Conservation (phyloP, 2,888 invertebrate species). For the Leptura quadrifasciata region DNA sequence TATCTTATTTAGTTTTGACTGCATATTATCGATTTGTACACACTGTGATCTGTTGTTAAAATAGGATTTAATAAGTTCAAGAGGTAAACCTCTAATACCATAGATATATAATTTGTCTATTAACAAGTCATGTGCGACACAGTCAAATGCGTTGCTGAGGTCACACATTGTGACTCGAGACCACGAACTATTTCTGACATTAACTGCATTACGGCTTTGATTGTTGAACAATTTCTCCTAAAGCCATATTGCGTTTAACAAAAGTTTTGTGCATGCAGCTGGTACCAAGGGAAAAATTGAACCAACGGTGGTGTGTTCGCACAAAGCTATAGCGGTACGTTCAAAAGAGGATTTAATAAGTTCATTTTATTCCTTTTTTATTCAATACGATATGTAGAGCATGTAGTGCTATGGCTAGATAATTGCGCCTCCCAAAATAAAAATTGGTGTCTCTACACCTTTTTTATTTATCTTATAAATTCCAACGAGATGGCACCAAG, state of each 20-base stretch:
- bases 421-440: constrained; percentile 47
- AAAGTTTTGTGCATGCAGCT: constrained; percentile 39
- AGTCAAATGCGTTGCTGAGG: too few species aligned
- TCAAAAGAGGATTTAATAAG: constrained; percentile 45
- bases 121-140: too few species aligned
- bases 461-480: constrained; percentile 35
- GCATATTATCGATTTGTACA: too few species aligned
- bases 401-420: constrained; percentile 45
- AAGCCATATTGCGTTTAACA: constrained; percentile 46
- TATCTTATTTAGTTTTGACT: too few species aligned
- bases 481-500: background rate
- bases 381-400: constrained; percentile 36
- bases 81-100: too few species aligned
- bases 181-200: too few species aligned
- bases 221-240: too few species aligned
- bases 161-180: too few species aligned
- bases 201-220: too few species aligned
- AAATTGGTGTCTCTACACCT: constrained; percentile 46
- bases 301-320: constrained; percentile 44
- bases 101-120: too few species aligned
- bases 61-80: too few species aligned
- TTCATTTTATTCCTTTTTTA: constrained; percentile 38
- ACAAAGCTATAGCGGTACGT: constrained; percentile 41
- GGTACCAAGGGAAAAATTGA: constrained; percentile 28
- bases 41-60: too few species aligned